Evolutionary conservation across 2,797 vertebrate genomes (phyloP), one percentile per base, ranked within the genome.

Genomic region (Notoglanidium macrostoma): DNA sequence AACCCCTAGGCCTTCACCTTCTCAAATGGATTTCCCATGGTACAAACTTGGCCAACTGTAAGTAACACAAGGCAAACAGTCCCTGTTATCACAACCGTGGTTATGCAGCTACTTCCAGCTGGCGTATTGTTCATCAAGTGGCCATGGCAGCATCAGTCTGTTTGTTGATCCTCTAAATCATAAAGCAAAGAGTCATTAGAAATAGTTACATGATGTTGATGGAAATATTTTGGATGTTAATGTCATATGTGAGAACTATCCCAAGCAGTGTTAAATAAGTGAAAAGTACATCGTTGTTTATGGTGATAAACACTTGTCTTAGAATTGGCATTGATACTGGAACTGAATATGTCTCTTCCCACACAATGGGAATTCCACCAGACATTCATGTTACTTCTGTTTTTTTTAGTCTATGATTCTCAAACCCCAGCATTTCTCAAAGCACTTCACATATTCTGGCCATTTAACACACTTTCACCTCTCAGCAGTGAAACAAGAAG

Each of bases 11-110:
- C 87, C 85, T 91, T 93, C 92, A 93, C 70, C 87, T 92, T 92
- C 92, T 92, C 93, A 89, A 78, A 92, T 92, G 88, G 81, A 93
- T 92, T 93, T 92, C 91, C 92, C 89, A 74, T 85, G 89, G 86
- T 92, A 92, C 91, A 93, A 40, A 89, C 93, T 89, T 35, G 85
- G 83, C 89, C 90, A 89, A 89, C 88, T 87, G 89, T 90, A 84
- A 1, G 90, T 95, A 96, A 95, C 92, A 89, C 93, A 95, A 96
- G 92, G 90, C 90, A 95, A 95, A 96, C 94, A 96, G 90, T 83
- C 92, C 90, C 93, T 95, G 95, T 95, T 95, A 94, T 96, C 94
- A 94, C 94, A 89, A 96, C 94, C 9, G 79, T 87, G 85, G 40
- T 85, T 83, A 85, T 92, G 95, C 91, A 40, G 87, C 91, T 95